A percentile compares a stretch with the other conserved stretches of the same genome.
Conservation (phyloP, 2,113 vertebrate species). For the Neolamprologus cancellatus region DNA sequence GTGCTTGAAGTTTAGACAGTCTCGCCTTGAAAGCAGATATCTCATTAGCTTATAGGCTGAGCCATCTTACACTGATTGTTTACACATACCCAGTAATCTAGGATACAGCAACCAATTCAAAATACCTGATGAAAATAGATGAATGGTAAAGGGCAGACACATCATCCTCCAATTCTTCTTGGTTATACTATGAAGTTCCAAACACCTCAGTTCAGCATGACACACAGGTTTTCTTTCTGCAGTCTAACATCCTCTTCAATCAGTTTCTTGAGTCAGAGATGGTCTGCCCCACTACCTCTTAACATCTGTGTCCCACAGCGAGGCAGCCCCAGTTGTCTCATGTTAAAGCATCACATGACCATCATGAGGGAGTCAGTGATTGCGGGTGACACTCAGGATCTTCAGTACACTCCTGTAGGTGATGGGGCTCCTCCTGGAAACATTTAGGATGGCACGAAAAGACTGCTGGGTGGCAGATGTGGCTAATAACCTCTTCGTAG, state of each 20-base stretch:
- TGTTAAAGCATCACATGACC: neutral
- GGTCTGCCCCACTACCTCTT: rapidly evolving
- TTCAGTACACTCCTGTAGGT: neutral
- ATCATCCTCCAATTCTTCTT: neutral
- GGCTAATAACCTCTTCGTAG: neutral
- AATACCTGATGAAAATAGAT: neutral
- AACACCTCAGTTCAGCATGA: neutral
- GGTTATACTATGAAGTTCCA: neutral
- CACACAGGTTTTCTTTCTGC: neutral
- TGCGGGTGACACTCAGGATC: neutral
- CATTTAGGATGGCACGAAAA: neutral
- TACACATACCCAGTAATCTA: neutral
- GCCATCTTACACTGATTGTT: neutral
- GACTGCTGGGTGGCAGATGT: neutral
- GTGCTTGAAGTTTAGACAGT: neutral
- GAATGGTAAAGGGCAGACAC: neutral
- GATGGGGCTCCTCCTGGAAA: neutral
- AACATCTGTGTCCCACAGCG: neutral
- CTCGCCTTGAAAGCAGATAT: neutral
- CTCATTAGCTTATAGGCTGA: neutral
- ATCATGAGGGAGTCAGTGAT: neutral
- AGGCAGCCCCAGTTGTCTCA: neutral
- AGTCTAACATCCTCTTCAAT: neutral
- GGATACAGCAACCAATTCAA: neutral
- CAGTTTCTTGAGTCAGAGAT: neutral